Conservation (phyloP, 2,113 vertebrate species). For the Willisornis vidua region DNA sequence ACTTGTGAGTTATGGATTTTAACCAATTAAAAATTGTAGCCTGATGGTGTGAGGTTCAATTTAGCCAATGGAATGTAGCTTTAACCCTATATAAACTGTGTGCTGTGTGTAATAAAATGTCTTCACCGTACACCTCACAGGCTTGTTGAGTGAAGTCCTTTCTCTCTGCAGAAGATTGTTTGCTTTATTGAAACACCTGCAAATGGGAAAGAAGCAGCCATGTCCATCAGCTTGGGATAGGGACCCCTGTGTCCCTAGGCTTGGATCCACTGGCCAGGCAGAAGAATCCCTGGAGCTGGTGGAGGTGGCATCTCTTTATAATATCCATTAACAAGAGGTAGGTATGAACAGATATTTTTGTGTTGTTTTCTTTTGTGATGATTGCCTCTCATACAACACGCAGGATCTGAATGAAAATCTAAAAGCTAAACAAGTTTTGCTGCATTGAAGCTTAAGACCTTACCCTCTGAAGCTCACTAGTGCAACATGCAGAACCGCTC, state of each 20-base stretch:
- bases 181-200: neutral
- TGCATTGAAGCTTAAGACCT: neutral
- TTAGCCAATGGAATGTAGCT: too few species aligned
- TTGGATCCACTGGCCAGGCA: neutral
- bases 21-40: too few species aligned
- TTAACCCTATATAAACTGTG: too few species aligned
- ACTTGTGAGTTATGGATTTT: too few species aligned
- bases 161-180: too few species aligned
- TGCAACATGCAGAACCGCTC: neutral
- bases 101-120: too few species aligned
- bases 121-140: too few species aligned
- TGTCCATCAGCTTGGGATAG: neutral
- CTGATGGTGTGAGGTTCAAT: too few species aligned
- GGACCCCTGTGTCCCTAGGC: neutral
- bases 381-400: neutral
- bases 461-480: neutral
- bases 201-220: neutral
- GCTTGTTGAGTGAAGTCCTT: too few species aligned
- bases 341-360: neutral
- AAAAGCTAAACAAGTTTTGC: neutral
- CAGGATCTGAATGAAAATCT: neutral
- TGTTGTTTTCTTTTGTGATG: neutral
- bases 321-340: neutral
- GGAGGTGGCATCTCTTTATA: fast-evolving
- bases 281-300: neutral